Percentiles rank a stretch among this genome's conserved stretches.
phyloP scores from a whole-genome alignment of 2,797 vertebrate genomes.

The Columba guinea region DNA sequence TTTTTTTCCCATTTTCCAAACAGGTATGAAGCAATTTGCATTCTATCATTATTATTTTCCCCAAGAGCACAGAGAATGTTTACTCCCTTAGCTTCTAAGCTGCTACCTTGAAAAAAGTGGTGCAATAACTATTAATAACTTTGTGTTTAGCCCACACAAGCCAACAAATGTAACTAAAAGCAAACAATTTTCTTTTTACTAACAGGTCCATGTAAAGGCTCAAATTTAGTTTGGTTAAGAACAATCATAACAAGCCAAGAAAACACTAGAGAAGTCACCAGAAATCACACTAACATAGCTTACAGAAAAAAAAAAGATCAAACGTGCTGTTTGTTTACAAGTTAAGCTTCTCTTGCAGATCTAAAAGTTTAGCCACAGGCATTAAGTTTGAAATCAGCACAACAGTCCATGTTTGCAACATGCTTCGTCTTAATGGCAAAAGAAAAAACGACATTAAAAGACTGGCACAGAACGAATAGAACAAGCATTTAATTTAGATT shows the following conservation, averaged over 20 bases:
- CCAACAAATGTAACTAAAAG: background rate
- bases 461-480: background rate
- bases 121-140: background rate
- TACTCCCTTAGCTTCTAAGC: background rate
- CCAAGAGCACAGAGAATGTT: background rate
- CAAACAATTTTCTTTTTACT: background rate
- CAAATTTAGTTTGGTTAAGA: background rate
- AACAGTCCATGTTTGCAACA: background rate
- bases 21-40: background rate
- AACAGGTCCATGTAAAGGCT: fast-evolving
- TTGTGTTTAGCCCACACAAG: background rate
- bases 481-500: background rate
- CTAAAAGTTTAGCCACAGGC: background rate
- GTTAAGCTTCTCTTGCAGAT: background rate
- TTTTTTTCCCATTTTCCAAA: background rate
- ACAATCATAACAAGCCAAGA: background rate
- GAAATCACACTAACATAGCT: background rate
- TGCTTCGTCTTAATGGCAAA: background rate
- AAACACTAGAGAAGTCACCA: background rate
- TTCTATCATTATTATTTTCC: background rate
- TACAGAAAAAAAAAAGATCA: background rate
- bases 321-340: background rate
- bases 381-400: background rate
- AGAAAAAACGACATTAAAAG: background rate
- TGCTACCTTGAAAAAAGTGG: background rate